A percentile compares a stretch with the other conserved stretches of the same genome.
phyloP scores from a whole-genome alignment of 2,888 invertebrate genomes.

The Scaptodrosophila latifasciaeformis region DNA sequence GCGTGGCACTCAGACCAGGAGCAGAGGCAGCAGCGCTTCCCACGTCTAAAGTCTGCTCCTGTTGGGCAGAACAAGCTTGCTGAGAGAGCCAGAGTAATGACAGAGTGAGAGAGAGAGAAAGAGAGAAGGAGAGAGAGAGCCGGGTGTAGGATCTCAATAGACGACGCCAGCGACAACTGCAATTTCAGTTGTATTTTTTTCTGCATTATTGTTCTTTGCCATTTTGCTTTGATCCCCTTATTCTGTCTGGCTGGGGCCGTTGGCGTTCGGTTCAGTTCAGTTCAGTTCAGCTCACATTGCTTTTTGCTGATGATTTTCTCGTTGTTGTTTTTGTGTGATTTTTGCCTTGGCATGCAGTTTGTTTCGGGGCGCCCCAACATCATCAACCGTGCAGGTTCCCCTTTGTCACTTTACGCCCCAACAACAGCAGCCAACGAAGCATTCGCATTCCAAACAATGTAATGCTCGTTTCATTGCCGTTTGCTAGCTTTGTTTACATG shows the following conservation, averaged over 20 bases:
- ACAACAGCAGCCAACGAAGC: not conserved
- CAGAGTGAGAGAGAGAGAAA: not conserved
- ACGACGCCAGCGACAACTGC: constrained; percentile 15
- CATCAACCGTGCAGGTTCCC: constrained; percentile 33
- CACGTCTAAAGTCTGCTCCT: not conserved
- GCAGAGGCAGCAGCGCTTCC: constrained; percentile 17
- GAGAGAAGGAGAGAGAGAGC: not conserved
- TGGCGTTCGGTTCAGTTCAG: constrained; percentile 21
- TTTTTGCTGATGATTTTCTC: too few species aligned
- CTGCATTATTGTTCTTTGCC: constrained; percentile 35
- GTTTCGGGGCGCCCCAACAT: constrained; percentile 41
- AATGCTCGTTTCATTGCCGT: constrained; percentile 40
- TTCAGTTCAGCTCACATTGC: constrained; percentile 1
- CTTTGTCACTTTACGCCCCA: constrained; percentile 1
- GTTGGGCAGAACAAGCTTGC: not conserved
- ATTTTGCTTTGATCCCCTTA: constrained; percentile 63
- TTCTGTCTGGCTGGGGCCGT: constrained; percentile 52
- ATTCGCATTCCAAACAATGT: constrained; percentile 28
- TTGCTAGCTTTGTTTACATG: constrained; percentile 65
- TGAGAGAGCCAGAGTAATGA: not conserved
- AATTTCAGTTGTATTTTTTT: constrained; percentile 7
- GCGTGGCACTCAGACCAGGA: constrained; percentile 57
- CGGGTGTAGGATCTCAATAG: not conserved
- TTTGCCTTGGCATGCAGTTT: constrained; percentile 61
- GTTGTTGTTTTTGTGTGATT: constrained; percentile 62